Percentiles rank a stretch among this genome's conserved stretches.
phyloP scores from a whole-genome alignment of 2,888 invertebrate species.

The Chymomyza procnemis region DNA sequence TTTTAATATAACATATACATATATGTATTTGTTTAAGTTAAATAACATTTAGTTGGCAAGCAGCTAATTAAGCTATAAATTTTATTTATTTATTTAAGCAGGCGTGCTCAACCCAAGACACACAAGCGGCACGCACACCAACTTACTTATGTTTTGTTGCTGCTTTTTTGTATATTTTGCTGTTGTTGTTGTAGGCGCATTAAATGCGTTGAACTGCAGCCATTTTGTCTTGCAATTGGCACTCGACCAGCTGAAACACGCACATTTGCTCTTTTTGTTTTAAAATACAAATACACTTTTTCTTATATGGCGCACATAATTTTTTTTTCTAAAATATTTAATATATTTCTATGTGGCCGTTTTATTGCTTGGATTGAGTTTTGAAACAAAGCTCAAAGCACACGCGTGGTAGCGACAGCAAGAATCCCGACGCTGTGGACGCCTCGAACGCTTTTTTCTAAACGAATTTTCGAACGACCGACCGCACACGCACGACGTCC shows the following conservation, averaged over 20 bases:
- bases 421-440: too few species aligned
- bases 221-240: slow-evolving; percentile 59
- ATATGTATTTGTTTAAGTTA: not conserved
- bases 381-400: too few species aligned
- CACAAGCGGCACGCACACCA: slow-evolving; percentile 4
- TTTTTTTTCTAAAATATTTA: too few species aligned
- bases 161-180: slow-evolving; percentile 57
- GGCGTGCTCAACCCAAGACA: not conserved
- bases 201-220: slow-evolving; percentile 68
- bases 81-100: slow-evolving; percentile 9
- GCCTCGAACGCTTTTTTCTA: too few species aligned
- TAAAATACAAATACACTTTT: not conserved
- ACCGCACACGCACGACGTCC: too few species aligned
- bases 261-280: slow-evolving; percentile 4
- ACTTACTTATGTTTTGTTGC: slow-evolving; percentile 54
- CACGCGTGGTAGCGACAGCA: too few species aligned
- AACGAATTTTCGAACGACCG: too few species aligned
- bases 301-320: not conserved
- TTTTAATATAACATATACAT: too few species aligned
- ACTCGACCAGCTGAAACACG: slow-evolving; percentile 5
- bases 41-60: not conserved
- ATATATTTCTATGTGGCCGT: too few species aligned
- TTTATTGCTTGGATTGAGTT: too few species aligned
- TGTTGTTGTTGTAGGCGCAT: slow-evolving; percentile 46
- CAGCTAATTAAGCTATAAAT: not conserved